Evolutionary conservation across 2,113 vertebrate genomes (phyloP), one percentile per base, ranked within the genome.

Genomic region (Phalacrocorax aristotelis): DNA sequence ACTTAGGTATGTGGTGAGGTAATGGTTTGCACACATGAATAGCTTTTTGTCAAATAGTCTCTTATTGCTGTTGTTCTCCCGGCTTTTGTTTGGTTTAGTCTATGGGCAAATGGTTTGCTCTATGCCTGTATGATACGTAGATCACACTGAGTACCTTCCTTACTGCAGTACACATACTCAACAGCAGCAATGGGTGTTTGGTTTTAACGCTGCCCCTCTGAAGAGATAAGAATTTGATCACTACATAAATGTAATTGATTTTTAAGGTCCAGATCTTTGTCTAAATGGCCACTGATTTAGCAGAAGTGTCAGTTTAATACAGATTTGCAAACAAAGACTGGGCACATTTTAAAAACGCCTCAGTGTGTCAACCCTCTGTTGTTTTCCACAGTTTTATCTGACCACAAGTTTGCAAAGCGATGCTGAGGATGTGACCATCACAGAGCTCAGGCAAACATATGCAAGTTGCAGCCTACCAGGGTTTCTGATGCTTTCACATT

Each of bases 11-110:
- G 94, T 14, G 30, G 83, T 95, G 91, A 96, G 76, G 84, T 90
- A 95, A 94, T 86, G 93, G 49, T 23, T 61, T 93, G 46, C 34
- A 61, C 93, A 96, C 91, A 91, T 91, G 71, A 93, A 87, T 94
- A 77, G 91, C 66, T 91, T 94, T 97, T 91, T 81, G 84, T 93
- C 72, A 83, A 83, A 68, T 55, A 74, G 83, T 91, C 78, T 87
- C 55, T 94, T 88, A 85, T 76, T 78, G 72, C 68, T 94, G 54
- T 90, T 93, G 72, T 94, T 96, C 83, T 89, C 64, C 6, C 6
- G 1, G 70, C 89, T 94, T 95, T 94, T 95, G 61, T 92, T 95
- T 89, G 58, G 42, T 74, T 90, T 95, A 20, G 42, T 95, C 89
- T 74, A n/a, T 32, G 86, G 86, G 65, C 72, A 96, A 87, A 71